These are phyloP conservation scores for Cinara cedri DNA, from an alignment of 2,888 invertebrate species.

Conservation along the genomic window DNA sequence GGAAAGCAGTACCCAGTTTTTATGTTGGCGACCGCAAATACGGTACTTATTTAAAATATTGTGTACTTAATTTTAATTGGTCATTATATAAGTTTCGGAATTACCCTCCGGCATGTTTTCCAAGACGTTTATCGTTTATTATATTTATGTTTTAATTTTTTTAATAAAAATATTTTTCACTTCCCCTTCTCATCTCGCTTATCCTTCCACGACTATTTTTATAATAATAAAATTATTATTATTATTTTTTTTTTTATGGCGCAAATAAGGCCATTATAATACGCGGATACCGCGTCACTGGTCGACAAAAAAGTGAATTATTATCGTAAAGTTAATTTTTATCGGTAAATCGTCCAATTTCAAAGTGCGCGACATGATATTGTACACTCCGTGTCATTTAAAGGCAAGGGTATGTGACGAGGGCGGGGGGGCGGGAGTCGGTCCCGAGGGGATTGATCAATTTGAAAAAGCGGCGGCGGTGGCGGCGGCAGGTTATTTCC, in stretches of 20 bases:
- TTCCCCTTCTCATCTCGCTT: conserved; percentile 35
- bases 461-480: not conserved
- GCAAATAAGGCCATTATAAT: not conserved
- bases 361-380: not conserved
- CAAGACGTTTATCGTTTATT: conserved; percentile 35
- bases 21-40: no score
- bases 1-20: no score
- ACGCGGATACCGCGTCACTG: not conserved
- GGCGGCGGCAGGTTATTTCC: no score
- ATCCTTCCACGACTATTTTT: conserved; percentile 40
- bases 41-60: no score
- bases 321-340: conserved; percentile 12
- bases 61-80: conserved; percentile 53
- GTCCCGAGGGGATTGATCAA: not conserved
- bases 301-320: conserved; percentile 33
- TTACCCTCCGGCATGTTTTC: conserved; percentile 10
- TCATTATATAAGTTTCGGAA: conserved; percentile 33
- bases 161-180: conserved; percentile 50
- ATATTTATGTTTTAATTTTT: not conserved
- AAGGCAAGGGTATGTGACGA: no score
- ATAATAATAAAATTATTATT: no score
- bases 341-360: conserved; percentile 39
- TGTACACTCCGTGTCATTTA: no score
- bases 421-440: not conserved
- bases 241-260: not conserved